Evolutionary conservation across 2,797 vertebrate genomes (phyloP), one percentile per base, ranked within the genome.

Genomic region (Rhodeus uyekii): DNA sequence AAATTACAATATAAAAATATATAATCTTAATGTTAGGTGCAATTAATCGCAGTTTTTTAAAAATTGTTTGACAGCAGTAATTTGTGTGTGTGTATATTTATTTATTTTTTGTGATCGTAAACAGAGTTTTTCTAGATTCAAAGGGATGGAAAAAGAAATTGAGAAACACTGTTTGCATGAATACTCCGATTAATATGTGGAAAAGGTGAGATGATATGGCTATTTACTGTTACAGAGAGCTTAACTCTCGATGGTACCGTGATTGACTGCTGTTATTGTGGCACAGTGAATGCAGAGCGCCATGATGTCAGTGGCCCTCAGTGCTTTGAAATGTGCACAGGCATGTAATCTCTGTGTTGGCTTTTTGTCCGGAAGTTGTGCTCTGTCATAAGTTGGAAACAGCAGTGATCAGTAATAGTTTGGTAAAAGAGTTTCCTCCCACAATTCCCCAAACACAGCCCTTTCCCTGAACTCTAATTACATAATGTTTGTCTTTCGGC

Each of bases 401-500:
- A 78, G n/a, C 16, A 74, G 76, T 22, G 27, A 24, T 81, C 50
- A 76, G 10, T 39, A n/a, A 68, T 68, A 12, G 32, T 50, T 81
- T 39, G n/a, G 64, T 65, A 44, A 36, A 24, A 42, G 16, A 14
- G 63, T 72, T 63, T 83, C 73, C 65, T 76, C 64, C 65, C 32
- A 48, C 67, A 67, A 64, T 10, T 3, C 36, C 65, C 64, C 13
- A 67, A 60, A 83, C 74, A 12, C 63, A 65, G 38, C 46, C 81
- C 46, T 77, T 67, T 71, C 42, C 46, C 67, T 72, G 64, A 79
- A 53, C 53, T 82, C 48, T 48, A 38, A 84, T 77, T 71, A 69
- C 86, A 65, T 61, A 84, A 87, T 78, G 24, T 82, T 86, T 83
- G 65, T 78, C 61, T 87, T 86, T 84, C 69, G 39, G 63, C 36